Evolutionary conservation across 2,113 vertebrate genomes (phyloP).

Genomic region (Laticauda laticaudata): DNA sequence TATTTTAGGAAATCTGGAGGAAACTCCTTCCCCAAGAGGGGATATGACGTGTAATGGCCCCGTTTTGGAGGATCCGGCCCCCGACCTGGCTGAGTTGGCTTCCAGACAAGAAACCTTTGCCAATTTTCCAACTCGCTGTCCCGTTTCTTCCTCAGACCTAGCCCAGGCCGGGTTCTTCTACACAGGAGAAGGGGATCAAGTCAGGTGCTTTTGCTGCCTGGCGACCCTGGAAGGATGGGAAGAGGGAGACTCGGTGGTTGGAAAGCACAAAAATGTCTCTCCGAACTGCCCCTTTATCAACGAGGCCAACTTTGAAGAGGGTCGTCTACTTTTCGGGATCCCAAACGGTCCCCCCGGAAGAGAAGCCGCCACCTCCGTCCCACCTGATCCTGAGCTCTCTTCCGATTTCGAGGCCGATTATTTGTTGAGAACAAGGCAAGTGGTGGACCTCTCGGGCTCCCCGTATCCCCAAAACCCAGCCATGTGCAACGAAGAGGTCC

Average conservation of each 20-base stretch:
- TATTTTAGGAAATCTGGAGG: conserved; percentile 57
- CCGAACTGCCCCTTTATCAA: conserved; percentile 82
- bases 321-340: neutral
- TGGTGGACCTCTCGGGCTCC: conserved; percentile 81
- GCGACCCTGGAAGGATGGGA: conserved; percentile 81
- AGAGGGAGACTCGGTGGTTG: conserved; percentile 76
- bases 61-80: conserved; percentile 57
- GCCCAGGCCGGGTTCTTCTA: conserved; percentile 89
- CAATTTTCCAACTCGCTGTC: conserved; percentile 71
- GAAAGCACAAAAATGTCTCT: conserved; percentile 81
- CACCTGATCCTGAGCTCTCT: conserved; percentile 34
- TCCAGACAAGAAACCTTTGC: conserved; percentile 78
- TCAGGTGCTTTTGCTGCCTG: conserved; percentile 87
- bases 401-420: conserved; percentile 68
- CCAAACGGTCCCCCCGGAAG: conserved; percentile 48
- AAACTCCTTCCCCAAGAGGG: conserved; percentile 52
- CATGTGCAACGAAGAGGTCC: conserved; percentile 84
- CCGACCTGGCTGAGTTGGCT: conserved; percentile 74
- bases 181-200: conserved; percentile 82
- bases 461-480: conserved; percentile 75
- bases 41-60: conserved; percentile 66
- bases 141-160: conserved; percentile 73
- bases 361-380: conserved; percentile 45
- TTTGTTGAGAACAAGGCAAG: conserved; percentile 82
- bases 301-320: conserved; percentile 54